phyloP scores from a whole-genome alignment of 2,113 vertebrate species.

The Plectropomus leopardus region DNA sequence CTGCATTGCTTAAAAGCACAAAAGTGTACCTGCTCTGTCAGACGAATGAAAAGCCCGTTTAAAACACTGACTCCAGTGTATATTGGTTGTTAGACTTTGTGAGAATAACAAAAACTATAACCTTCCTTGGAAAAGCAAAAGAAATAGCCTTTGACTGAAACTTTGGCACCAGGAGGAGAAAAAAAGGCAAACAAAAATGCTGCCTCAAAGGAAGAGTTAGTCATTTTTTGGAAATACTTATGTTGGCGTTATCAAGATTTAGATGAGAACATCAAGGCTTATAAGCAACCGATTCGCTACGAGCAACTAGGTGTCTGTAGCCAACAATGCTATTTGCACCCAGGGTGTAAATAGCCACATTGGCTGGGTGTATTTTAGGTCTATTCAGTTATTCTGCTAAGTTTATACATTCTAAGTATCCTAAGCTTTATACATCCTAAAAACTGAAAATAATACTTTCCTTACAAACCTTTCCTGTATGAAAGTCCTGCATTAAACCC shows the following conservation, averaged over 20 bases:
- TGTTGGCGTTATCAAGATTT: neutral
- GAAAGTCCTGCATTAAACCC: no score
- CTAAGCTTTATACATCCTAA: no score
- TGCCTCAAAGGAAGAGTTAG: neutral
- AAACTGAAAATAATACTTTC: no score
- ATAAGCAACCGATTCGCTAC: no score
- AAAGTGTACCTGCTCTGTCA: neutral
- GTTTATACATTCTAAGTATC: no score
- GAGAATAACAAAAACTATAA: neutral
- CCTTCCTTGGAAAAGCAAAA: neutral
- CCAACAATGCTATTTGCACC: no score
- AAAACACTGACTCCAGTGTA: neutral
- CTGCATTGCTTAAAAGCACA: conserved; percentile 7
- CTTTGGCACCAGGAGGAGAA: neutral
- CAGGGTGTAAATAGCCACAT: no score
- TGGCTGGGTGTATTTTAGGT: no score
- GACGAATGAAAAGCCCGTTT: neutral
- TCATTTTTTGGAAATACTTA: neutral
- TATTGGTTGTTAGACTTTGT: neutral
- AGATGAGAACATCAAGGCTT: no score
- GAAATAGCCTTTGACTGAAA: neutral
- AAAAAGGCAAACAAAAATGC: neutral
- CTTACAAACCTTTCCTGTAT: no score
- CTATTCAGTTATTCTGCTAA: no score
- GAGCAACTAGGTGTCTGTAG: no score